Conservation (phyloP, 1,140 invertebrate species). For the Helicoverpa armigera region DNA sequence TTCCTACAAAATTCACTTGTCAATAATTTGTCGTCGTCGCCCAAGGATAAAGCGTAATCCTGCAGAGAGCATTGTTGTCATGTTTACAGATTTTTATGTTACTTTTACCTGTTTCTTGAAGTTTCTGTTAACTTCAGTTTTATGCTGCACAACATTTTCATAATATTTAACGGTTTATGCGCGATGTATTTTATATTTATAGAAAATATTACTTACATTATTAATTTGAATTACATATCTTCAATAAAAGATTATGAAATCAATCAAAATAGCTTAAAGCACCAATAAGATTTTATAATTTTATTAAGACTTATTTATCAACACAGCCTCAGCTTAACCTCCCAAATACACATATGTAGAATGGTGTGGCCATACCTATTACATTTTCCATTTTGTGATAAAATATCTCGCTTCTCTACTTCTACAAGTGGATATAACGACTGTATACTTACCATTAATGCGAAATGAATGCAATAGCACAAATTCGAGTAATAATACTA, state of each 20-base stretch:
- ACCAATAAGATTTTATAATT: no score
- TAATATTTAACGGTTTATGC: no score
- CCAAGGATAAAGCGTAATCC: slow-evolving; percentile 22
- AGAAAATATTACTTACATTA: no score
- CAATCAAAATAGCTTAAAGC: no score
- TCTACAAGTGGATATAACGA: background rate
- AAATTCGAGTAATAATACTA: slow-evolving; percentile 37
- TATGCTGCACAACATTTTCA: no score
- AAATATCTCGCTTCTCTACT: background rate
- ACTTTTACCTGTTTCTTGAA: background rate
- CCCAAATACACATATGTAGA: no score
- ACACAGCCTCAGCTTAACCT: background rate
- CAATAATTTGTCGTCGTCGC: slow-evolving; percentile 53
- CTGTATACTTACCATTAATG: slow-evolving; percentile 23
- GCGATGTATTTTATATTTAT: no score
- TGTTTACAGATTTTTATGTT: slow-evolving; percentile 4
- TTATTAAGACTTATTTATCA: background rate
- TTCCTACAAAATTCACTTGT: slow-evolving; percentile 47
- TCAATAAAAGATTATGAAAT: no score
- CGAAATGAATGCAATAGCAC: slow-evolving; percentile 39
- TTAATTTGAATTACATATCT: no score
- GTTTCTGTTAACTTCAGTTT: background rate
- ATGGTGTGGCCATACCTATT: no score
- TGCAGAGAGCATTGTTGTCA: slow-evolving; percentile 8
- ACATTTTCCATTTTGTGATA: slow-evolving; percentile 12